Percentiles rank a stretch among this genome's conserved stretches.
Evolutionary conservation across 2,888 invertebrate species (phyloP).

Genomic region (Balanococcus diminutus): DNA sequence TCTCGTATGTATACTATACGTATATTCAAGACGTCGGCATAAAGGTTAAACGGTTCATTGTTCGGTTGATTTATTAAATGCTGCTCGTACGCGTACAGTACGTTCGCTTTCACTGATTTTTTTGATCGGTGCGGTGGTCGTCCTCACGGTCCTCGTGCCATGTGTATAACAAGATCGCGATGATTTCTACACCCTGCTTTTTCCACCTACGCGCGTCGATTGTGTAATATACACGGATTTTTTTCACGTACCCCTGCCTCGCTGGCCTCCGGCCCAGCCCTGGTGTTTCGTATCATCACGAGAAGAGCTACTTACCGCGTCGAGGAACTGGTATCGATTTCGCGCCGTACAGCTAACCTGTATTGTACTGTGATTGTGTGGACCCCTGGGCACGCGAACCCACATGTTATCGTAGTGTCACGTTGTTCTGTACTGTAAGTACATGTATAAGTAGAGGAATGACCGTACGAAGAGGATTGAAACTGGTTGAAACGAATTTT

Average conservation of each 20-base stretch:
- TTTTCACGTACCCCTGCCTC: neutral
- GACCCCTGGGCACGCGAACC: conserved; percentile 11
- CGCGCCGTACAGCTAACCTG: neutral
- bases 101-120: neutral
- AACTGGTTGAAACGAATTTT: too few relatives aligned
- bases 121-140: neutral
- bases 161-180: neutral
- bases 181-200: conserved; percentile 11
- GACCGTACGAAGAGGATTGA: too few relatives aligned
- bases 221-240: neutral
- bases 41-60: conserved; percentile 9
- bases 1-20: too few relatives aligned
- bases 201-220: neutral
- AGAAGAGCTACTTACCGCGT: neutral
- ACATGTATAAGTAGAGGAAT: too few relatives aligned
- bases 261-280: neutral
- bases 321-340: conserved; percentile 1
- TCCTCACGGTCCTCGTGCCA: too few relatives aligned
- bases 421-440: neutral
- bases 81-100: neutral
- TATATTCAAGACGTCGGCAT: neutral
- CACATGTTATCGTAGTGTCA: neutral
- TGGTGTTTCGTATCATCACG: neutral
- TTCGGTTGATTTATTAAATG: conserved; percentile 1
- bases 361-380: neutral